Evolutionary conservation across 2,888 invertebrate genomes (phyloP).

Genomic region (Dioctria linearis): DNA sequence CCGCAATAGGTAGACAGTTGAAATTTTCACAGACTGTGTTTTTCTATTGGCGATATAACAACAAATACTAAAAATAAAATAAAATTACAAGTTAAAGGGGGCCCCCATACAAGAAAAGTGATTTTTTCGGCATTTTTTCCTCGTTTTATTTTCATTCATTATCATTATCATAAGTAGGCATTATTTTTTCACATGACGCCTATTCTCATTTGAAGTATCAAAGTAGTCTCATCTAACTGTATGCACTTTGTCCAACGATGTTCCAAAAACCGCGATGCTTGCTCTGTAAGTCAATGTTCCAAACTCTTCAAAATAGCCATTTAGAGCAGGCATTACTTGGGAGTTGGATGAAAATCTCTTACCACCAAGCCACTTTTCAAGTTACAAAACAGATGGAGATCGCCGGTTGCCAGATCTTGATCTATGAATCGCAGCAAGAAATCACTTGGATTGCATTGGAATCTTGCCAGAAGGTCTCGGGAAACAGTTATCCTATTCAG

Average conservation of each 20-base stretch:
- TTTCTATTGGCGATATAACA: too few species aligned
- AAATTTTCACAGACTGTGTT: too few species aligned
- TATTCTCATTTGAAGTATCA: too few species aligned
- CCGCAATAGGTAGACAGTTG: too few species aligned
- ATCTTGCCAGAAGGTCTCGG: not conserved
- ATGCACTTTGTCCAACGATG: not conserved
- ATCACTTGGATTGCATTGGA: not conserved
- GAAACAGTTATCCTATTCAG: not conserved
- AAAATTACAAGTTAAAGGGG: too few species aligned
- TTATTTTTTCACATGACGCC: too few species aligned
- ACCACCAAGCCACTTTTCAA: too few species aligned
- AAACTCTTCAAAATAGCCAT: not conserved
- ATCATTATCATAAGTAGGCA: too few species aligned
- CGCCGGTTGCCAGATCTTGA: not conserved
- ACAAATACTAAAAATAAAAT: too few species aligned
- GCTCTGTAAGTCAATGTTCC: not conserved
- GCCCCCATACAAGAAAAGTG: too few species aligned
- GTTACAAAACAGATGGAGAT: not conserved
- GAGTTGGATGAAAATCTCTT: not conserved
- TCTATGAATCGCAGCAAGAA: not conserved
- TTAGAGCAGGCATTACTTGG: not conserved
- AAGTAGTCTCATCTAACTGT: not conserved
- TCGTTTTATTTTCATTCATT: too few species aligned
- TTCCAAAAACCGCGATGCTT: not conserved
- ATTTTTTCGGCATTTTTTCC: too few species aligned